Percentiles rank a stretch among this genome's conserved stretches.
phyloP scores from a whole-genome alignment of 2,888 invertebrate genomes.

The Lasioglossum calceatum region DNA sequence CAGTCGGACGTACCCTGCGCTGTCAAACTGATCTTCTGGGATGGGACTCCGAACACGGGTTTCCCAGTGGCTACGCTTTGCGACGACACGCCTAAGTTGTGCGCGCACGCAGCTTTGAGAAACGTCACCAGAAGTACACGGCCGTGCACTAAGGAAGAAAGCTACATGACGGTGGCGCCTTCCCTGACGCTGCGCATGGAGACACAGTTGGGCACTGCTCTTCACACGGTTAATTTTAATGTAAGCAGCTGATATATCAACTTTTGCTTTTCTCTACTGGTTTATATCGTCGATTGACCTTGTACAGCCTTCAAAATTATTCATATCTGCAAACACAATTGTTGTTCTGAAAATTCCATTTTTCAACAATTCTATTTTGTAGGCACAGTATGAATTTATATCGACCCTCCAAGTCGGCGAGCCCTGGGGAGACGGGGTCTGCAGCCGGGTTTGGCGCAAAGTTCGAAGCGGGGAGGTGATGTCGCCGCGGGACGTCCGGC shows the following conservation, averaged over 20 bases:
- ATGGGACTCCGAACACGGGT: slow-evolving; percentile 78
- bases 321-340: too few relatives aligned
- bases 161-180: slow-evolving; percentile 88
- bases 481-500: slow-evolving; percentile 90
- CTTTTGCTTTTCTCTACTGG: background rate
- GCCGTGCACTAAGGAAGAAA: slow-evolving; percentile 92
- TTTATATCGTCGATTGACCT: background rate
- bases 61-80: slow-evolving; percentile 79
- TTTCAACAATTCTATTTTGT: slow-evolving; percentile 52
- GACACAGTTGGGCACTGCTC: slow-evolving; percentile 87
- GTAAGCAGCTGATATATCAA: slow-evolving; percentile 63
- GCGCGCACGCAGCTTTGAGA: slow-evolving; percentile 92
- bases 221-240: slow-evolving; percentile 88
- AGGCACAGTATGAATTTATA: slow-evolving; percentile 91
- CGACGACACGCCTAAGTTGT: slow-evolving; percentile 90
- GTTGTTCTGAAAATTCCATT: too few relatives aligned
- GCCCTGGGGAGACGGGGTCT: slow-evolving; percentile 86
- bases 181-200: slow-evolving; percentile 81
- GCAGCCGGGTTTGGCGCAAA: slow-evolving; percentile 88
- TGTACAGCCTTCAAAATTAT: too few relatives aligned
- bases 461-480: slow-evolving; percentile 87
- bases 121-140: slow-evolving; percentile 91
- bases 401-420: slow-evolving; percentile 92
- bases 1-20: slow-evolving; percentile 71
- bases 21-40: slow-evolving; percentile 81